Base-by-base conservation (phyloP, 2,888 invertebrate genomes). In the Chaetoderma sp. region DNA sequence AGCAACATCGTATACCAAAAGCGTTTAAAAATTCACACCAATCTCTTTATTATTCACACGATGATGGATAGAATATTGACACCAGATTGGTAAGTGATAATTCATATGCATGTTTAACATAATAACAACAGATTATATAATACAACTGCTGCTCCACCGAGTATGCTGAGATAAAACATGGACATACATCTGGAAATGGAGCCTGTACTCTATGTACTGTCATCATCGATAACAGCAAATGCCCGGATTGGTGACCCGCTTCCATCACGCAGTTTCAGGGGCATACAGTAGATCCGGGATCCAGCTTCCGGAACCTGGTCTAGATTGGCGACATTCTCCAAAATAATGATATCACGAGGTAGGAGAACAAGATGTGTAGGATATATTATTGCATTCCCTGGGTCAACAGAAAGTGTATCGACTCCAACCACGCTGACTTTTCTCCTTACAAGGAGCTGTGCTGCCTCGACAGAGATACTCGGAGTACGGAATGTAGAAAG, bases 201-300 rank as follows among this genome's bases (percentile, higher is more conserved):
- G n/a, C n/a, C n/a, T n/a, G n/a, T n/a, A n/a, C n/a, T n/a, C n/a
- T n/a, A n/a, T n/a, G n/a, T n/a, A n/a, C n/a, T n/a, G n/a, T 36
- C n/a, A 28, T 52, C 52, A 8, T 52, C 32, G n/a, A 52, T 18
- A n/a, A 52, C 23, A 16, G 52, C 52, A 21, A 52, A 52, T 4
- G 32, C 32, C 32, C 52, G 52, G 10, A 32, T 8, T 2, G 52
- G 52, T 13, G 30, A 28, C 2, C 13, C 32, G 13, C 28, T 32
- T 30, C 32, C 32, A 13, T 33, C 52, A 16, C 28, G 2, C 16
- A 32, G 28, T 30, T 52, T 52, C 52, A 52, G 28, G 2, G 52
- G 52, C 6, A 52, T 52, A 33, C 32, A 28, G 13, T 32, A 52
- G 13, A 52, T 52, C 16, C 13, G 28, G 32, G 18, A 52, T n/a